A percentile compares a stretch with the other conserved stretches of the same genome.
These are phyloP conservation scores for Polyommatus iphigenia DNA, from an alignment of 2,888 invertebrate genomes.

Conservation along the genomic window DNA sequence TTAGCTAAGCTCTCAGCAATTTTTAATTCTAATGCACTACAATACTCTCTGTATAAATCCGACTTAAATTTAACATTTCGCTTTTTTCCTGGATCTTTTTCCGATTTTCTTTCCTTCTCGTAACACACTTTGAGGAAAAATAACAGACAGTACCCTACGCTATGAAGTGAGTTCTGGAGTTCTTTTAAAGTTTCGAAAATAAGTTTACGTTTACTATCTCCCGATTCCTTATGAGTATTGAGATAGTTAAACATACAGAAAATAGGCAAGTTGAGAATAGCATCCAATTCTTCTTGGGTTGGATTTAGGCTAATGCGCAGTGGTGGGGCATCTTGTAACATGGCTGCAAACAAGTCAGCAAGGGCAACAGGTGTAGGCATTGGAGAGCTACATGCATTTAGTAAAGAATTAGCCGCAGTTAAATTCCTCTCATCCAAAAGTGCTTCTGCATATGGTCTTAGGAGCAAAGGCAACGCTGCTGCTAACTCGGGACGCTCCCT, in stretches of 20 bases:
- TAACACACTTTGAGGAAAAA: slow-evolving; percentile 91
- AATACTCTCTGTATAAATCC: slow-evolving; percentile 93
- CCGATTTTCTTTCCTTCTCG: slow-evolving; percentile 77
- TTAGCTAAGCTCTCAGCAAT: slow-evolving; percentile 86
- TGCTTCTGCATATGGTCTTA: slow-evolving; percentile 71
- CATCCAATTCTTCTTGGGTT: slow-evolving; percentile 80
- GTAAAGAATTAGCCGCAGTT: slow-evolving; percentile 62
- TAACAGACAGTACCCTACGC: slow-evolving; percentile 91
- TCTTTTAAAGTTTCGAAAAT: slow-evolving; percentile 90
- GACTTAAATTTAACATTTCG: slow-evolving; percentile 87
- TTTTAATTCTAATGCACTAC: slow-evolving; percentile 88
- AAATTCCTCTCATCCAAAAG: slow-evolving; percentile 69
- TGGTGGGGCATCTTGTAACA: slow-evolving; percentile 74
- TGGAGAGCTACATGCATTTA: slow-evolving; percentile 62
- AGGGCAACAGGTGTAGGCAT: slow-evolving; percentile 68
- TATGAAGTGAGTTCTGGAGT: slow-evolving; percentile 84
- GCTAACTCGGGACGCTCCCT: slow-evolving; percentile 82
- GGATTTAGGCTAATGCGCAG: slow-evolving; percentile 74
- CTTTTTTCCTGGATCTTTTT: slow-evolving; percentile 75
- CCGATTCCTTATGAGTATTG: slow-evolving; percentile 82
- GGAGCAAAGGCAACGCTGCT: slow-evolving; percentile 67
- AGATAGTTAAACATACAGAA: slow-evolving; percentile 94
- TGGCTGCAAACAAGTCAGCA: slow-evolving; percentile 70
- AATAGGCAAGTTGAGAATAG: slow-evolving; percentile 87
- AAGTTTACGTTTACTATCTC: slow-evolving; percentile 88